phyloP scores from a whole-genome alignment of 1,140 invertebrate species.

The Mesaphorura yosii region DNA sequence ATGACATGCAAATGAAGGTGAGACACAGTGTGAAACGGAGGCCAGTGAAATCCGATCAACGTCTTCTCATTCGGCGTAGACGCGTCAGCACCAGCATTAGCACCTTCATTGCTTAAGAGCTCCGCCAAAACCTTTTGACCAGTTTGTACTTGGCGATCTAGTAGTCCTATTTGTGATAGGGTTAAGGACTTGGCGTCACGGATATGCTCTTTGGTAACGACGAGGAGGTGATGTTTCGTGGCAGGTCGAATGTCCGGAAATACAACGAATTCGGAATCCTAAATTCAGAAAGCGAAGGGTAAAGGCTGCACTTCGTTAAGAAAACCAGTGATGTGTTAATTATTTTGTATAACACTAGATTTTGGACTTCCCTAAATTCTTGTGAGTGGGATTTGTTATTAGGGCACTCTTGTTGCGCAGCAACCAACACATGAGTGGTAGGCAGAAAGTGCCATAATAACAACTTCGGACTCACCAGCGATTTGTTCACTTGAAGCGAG shows the following conservation, averaged over 20 bases:
- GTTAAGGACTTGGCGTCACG: constrained; percentile 55
- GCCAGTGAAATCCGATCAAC: constrained; percentile 72
- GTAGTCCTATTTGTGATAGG: constrained; percentile 51
- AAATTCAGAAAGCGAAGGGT: no score
- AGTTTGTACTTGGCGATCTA: constrained; percentile 49
- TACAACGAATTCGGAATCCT: constrained; percentile 65
- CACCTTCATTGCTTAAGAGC: constrained; percentile 33
- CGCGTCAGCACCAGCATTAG: constrained; percentile 4
- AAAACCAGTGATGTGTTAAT: no score
- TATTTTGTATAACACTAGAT: no score
- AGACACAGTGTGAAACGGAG: constrained; percentile 68
- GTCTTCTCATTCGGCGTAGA: constrained; percentile 1
- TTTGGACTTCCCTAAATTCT: no score
- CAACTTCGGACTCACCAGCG: no score
- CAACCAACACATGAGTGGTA: no score
- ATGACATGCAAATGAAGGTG: constrained; percentile 84
- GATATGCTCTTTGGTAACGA: constrained; percentile 65
- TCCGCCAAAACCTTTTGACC: constrained; percentile 44
- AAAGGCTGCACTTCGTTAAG: no score
- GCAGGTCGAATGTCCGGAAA: constrained; percentile 76
- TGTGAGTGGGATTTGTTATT: no score
- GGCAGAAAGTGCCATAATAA: no score
- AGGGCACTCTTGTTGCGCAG: no score
- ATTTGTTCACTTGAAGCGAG: no score
- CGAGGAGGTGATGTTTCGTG: constrained; percentile 64